Evolutionary conservation across 2,113 vertebrate genomes (phyloP).

Genomic region (Ornithorhynchus anatinus): DNA sequence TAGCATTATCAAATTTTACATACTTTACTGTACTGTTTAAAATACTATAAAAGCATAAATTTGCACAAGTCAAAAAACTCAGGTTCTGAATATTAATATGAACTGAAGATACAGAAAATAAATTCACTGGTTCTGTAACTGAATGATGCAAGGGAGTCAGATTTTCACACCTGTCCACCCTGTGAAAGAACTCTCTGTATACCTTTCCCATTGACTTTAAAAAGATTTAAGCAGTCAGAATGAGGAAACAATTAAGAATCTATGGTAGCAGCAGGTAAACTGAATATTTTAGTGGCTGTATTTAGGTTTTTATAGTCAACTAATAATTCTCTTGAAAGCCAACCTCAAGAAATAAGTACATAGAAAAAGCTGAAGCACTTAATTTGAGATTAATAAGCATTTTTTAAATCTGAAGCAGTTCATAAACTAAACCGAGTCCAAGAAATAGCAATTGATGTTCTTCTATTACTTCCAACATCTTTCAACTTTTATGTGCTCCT

Average conservation of each 20-base stretch:
- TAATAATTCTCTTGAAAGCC: neutral
- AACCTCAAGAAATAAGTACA: neutral
- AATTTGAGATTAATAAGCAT: neutral
- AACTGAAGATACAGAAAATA: rapidly evolving
- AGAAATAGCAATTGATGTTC: neutral
- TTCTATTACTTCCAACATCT: too few species aligned
- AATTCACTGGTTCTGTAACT: too few species aligned
- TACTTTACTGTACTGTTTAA: neutral
- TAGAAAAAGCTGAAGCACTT: neutral
- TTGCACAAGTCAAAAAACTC: neutral
- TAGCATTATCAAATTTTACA: neutral
- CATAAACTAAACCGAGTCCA: neutral
- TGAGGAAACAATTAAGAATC: neutral
- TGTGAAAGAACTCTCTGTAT: neutral
- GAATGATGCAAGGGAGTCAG: too few species aligned
- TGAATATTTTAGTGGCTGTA: neutral
- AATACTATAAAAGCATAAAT: neutral
- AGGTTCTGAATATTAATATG: too few species aligned
- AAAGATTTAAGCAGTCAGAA: neutral
- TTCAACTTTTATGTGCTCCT: too few species aligned
- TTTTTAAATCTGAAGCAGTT: neutral
- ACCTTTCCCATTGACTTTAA: neutral
- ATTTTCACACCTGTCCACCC: neutral
- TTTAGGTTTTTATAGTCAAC: neutral
- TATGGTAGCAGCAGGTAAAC: neutral